phyloP scores from a whole-genome alignment of 2,797 vertebrate species.

The Eulemur albifrons region DNA sequence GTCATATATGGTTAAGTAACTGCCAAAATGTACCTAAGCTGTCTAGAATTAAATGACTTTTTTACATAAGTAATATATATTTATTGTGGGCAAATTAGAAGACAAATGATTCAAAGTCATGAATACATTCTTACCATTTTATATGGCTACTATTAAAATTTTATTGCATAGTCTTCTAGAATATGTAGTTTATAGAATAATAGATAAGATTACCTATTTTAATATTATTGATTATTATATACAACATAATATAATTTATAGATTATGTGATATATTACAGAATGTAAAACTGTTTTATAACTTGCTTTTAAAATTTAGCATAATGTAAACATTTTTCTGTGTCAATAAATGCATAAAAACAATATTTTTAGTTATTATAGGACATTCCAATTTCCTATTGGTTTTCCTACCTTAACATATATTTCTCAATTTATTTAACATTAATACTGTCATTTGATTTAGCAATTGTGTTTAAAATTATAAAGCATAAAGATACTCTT shows the following conservation, averaged over 20 bases:
- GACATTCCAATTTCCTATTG: neutral
- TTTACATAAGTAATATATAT: neutral
- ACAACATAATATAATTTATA: neutral
- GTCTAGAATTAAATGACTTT: conserved; percentile 19
- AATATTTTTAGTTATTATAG: neutral
- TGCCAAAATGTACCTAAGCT: conserved; percentile 3
- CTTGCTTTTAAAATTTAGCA: neutral
- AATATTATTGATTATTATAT: neutral
- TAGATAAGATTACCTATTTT: neutral
- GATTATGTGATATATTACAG: neutral
- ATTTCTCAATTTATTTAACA: neutral
- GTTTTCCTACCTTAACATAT: neutral
- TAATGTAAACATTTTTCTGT: neutral
- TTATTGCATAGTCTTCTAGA: neutral
- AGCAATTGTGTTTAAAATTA: neutral
- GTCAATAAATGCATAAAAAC: neutral
- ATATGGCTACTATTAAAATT: neutral
- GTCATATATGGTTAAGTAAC: neutral
- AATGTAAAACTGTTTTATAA: neutral
- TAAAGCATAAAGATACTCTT: neutral
- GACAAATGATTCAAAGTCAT: neutral
- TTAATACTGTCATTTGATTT: conserved; percentile 15
- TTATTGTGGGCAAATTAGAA: conserved; percentile 24
- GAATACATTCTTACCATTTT: neutral
- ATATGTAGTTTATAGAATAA: neutral